Evolutionary conservation across 2,113 vertebrate genomes (phyloP).

Genomic region (Brachyhypopomus occidentalis): DNA sequence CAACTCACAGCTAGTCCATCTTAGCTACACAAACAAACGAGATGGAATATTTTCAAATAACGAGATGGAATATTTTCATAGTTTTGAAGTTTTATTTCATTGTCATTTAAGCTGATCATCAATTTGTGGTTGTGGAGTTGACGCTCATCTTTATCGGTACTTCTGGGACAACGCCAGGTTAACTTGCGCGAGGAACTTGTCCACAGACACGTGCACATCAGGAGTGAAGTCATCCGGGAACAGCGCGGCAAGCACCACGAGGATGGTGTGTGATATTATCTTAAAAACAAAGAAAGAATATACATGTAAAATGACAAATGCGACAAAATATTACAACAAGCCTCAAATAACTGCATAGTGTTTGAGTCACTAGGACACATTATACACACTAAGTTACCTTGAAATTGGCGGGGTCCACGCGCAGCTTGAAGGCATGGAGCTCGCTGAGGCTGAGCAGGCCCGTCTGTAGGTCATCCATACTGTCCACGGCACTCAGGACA

Average conservation of each 20-base stretch:
- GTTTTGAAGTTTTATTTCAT: too few relatives aligned
- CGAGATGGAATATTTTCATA: too few relatives aligned
- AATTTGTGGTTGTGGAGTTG: too few relatives aligned
- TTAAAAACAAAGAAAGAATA: constrained; percentile 12
- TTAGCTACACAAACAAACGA: too few relatives aligned
- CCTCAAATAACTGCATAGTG: too few relatives aligned
- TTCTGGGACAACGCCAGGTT: constrained; percentile 57
- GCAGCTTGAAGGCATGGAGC: constrained; percentile 80
- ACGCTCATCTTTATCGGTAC: constrained; percentile 53
- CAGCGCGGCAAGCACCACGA: constrained; percentile 50
- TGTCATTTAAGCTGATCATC: too few relatives aligned
- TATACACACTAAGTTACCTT: constrained; percentile 65
- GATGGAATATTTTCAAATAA: too few relatives aligned
- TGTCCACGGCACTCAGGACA: constrained; percentile 66
- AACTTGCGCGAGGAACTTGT: constrained; percentile 56
- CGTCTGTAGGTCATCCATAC: constrained; percentile 67
- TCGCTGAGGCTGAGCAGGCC: constrained; percentile 75
- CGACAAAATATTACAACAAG: background rate
- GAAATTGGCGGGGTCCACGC: constrained; percentile 87
- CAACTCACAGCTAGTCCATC: too few relatives aligned
- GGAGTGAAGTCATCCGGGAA: constrained; percentile 62
- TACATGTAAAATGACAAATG: background rate
- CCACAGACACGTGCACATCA: constrained; percentile 58
- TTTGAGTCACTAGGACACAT: too few relatives aligned
- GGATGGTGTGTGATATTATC: constrained; percentile 58